A percentile compares a stretch with the other conserved stretches of the same genome.
Conservation (phyloP, 2,888 invertebrate species). For the Plebejus anna region DNA sequence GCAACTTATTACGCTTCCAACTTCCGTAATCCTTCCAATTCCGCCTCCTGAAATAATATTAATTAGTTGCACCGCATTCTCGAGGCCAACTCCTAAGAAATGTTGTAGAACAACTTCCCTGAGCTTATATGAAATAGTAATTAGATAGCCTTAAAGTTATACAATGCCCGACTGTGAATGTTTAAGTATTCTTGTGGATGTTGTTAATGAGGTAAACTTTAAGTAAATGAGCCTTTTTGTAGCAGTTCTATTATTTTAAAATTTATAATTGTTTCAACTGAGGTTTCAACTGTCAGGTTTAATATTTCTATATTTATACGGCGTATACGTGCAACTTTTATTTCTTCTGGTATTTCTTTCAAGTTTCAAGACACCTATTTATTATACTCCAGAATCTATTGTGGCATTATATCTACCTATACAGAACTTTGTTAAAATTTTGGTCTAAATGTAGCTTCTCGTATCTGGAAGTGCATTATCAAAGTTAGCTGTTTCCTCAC, state of each 20-base stretch:
- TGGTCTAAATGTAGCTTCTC: neutral
- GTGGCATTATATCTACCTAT: neutral
- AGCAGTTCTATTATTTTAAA: neutral
- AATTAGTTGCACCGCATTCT: conserved; percentile 23
- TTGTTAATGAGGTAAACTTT: neutral
- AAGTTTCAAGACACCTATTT: neutral
- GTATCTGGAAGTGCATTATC: neutral
- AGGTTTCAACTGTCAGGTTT: neutral
- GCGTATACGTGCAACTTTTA: no score
- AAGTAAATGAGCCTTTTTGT: neutral
- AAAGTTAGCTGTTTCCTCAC: conserved; percentile 3
- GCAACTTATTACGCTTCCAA: conserved; percentile 6
- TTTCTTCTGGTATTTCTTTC: neutral
- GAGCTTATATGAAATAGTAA: conserved; percentile 28
- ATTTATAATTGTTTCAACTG: neutral
- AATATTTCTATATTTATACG: neutral
- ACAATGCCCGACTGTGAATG: conserved; percentile 6
- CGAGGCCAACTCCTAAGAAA: conserved; percentile 34
- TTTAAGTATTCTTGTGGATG: neutral
- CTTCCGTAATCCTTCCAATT: conserved; percentile 18
- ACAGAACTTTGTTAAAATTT: neutral
- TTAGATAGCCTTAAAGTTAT: conserved; percentile 12
- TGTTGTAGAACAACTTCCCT: conserved; percentile 21
- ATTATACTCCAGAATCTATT: neutral
- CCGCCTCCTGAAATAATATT: conserved; percentile 25